A percentile compares a stretch with the other conserved stretches of the same genome.
phyloP scores from a whole-genome alignment of 2,113 vertebrate genomes.

The Entosphenus tridentatus region DNA sequence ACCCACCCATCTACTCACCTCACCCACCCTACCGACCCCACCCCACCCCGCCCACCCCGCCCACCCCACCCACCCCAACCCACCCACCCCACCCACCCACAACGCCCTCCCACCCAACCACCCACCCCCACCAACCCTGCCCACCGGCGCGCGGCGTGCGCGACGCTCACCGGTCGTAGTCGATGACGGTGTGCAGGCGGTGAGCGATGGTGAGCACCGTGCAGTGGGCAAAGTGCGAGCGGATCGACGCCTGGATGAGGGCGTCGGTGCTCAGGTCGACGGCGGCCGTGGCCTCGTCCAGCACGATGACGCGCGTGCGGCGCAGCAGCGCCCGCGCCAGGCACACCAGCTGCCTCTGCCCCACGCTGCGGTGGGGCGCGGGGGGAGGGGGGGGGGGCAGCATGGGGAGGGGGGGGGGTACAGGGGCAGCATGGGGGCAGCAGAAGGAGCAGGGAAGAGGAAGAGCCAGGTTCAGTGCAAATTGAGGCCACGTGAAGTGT shows the following conservation, averaged over 20 bases:
- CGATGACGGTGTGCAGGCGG: constrained; percentile 51
- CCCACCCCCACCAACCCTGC: neutral
- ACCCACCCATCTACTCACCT: neutral
- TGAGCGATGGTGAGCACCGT: constrained; percentile 71
- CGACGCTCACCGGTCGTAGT: constrained; percentile 39
- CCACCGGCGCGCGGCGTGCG: too few species aligned
- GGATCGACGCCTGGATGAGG: constrained; percentile 49
- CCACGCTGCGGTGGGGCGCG: constrained; percentile 30
- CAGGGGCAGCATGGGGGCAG: too few species aligned
- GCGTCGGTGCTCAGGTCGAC: constrained; percentile 64
- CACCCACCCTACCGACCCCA: neutral
- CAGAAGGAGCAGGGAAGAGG: too few species aligned
- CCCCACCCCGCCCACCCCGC: neutral
- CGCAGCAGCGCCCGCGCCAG: constrained; percentile 59
- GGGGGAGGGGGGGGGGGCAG: neutral
- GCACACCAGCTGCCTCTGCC: constrained; percentile 72
- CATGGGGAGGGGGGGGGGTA: too few species aligned
- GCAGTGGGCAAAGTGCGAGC: constrained; percentile 46
- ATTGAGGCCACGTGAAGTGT: too few species aligned
- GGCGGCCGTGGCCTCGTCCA: constrained; percentile 75
- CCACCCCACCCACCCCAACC: neutral
- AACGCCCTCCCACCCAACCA: neutral
- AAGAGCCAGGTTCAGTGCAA: too few species aligned
- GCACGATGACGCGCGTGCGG: constrained; percentile 56
- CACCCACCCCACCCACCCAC: neutral